Evolutionary conservation across 2,888 invertebrate species (phyloP).

Genomic region (Embidobia sp.): DNA sequence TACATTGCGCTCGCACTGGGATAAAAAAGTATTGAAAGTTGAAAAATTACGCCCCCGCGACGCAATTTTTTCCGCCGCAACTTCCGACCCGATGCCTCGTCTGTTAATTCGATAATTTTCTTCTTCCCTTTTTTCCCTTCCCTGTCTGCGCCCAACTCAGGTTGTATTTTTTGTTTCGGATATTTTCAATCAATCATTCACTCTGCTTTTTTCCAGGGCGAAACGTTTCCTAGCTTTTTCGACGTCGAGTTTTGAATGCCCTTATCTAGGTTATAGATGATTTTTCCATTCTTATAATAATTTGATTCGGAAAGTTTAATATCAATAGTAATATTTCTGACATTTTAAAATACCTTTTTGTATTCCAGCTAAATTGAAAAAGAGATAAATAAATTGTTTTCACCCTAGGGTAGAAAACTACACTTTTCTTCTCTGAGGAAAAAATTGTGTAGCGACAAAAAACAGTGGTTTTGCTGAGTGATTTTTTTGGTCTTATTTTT

Average conservation of each 20-base stretch:
- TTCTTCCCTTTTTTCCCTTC: background rate
- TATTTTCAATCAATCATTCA: conserved; percentile 33
- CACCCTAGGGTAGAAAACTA: no score
- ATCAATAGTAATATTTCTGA: no score
- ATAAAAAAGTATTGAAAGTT: conserved; percentile 21
- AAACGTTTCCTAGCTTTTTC: conserved; percentile 14
- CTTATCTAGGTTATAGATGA: no score
- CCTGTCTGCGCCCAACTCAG: background rate
- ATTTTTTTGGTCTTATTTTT: no score
- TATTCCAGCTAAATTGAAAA: no score
- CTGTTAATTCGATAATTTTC: background rate
- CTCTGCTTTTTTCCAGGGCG: conserved; percentile 2
- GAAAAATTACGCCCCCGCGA: conserved; percentile 11
- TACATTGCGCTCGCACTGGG: conserved; percentile 11
- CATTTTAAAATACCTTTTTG: no score
- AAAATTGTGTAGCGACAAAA: no score
- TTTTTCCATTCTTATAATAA: no score
- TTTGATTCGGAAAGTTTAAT: no score
- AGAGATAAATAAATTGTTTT: no score
- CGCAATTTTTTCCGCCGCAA: conserved; percentile 3
- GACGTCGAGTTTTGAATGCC: conserved; percentile 19
- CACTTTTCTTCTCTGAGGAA: no score
- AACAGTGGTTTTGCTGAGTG: no score
- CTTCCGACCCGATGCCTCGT: background rate
- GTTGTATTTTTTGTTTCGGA: background rate